A percentile compares a stretch with the other conserved stretches of the same genome.
These are phyloP conservation scores for Oxycera nigricornis DNA, from an alignment of 2,888 invertebrate genomes.

Conservation along the genomic window DNA sequence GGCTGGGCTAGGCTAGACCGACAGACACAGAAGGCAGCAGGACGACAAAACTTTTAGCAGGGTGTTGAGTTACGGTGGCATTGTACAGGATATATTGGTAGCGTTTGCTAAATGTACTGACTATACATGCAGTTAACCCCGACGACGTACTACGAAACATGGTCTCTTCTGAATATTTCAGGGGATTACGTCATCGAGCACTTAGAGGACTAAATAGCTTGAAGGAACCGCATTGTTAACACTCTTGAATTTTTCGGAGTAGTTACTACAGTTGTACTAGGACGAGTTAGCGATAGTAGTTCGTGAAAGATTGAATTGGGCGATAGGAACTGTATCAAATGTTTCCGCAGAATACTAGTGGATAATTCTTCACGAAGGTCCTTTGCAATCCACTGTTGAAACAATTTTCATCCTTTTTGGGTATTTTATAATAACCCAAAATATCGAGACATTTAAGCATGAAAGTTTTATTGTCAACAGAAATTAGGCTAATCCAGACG, in stretches of 20 bases:
- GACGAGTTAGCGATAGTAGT: neutral
- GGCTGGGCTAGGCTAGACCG: neutral
- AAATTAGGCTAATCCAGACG: too few relatives aligned
- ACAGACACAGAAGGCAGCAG: neutral
- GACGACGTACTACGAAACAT: neutral
- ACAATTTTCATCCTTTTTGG: too few relatives aligned
- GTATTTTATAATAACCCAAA: too few relatives aligned
- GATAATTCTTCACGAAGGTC: too few relatives aligned
- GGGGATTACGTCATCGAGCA: neutral
- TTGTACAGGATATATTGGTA: neutral
- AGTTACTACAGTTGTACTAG: neutral
- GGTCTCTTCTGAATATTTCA: constrained; percentile 26
- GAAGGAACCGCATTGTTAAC: neutral
- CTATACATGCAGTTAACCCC: neutral
- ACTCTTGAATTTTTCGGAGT: neutral
- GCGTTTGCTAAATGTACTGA: neutral
- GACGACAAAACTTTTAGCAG: neutral
- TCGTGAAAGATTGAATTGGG: neutral
- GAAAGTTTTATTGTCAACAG: too few relatives aligned
- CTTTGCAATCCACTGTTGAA: too few relatives aligned
- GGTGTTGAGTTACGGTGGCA: neutral
- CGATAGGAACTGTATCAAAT: too few relatives aligned
- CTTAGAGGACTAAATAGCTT: constrained; percentile 20
- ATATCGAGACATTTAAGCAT: too few relatives aligned
- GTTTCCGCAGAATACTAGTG: too few relatives aligned